Evolutionary conservation across 2,888 invertebrate species (phyloP), one percentile per base, ranked within the genome.

Genomic region (Elegia similella): DNA sequence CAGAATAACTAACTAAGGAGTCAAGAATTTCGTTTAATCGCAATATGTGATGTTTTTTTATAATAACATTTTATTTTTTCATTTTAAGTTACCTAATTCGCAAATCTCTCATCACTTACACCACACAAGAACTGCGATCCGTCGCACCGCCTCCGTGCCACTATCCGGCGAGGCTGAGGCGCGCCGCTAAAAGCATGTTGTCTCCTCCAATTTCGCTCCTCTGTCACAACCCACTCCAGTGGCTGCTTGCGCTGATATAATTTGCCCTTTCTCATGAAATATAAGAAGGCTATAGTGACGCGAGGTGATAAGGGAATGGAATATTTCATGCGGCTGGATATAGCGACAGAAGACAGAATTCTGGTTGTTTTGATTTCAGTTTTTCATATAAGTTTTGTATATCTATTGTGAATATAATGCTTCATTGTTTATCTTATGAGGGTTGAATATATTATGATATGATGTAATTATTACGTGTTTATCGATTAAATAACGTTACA

Each of bases 151-250:
- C n/a, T n/a, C n/a, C 2, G 5, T 23, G 23, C 23, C 73, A 70
- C 75, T 80, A 78, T 74, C 76, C 78, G 56, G 59, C 54, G 60
- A 60, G 69, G 73, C 72, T 70, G 69, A 72, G 68, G 71, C 72
- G 69, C 73, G 76, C 69, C 72, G 82, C 88, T 89, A 88, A 89
- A 89, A 89, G 90, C 89, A 86, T 84, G 84, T 82, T 88, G 88
- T 87, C 88, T 73, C 69, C 74, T 81, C 74, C 88, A 86, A 88
- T 89, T 88, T 86, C 73, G 74, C 70, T 73, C 70, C 69, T 63
- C 75, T 78, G 82, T 86, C 85, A 80, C 76, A 77, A 76, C 72
- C 73, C 76, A 76, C 80, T 79, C 72, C 64, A 59, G 60, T 61
- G 62, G 58, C 64, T 63, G 63, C 65, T 65, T 65, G 64, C 60